A percentile compares a stretch with the other conserved stretches of the same genome.
These are phyloP conservation scores for Patiria pectinifera DNA, from an alignment of 53 echinoderm and acorn worm genomes.

Conservation along the genomic window DNA sequence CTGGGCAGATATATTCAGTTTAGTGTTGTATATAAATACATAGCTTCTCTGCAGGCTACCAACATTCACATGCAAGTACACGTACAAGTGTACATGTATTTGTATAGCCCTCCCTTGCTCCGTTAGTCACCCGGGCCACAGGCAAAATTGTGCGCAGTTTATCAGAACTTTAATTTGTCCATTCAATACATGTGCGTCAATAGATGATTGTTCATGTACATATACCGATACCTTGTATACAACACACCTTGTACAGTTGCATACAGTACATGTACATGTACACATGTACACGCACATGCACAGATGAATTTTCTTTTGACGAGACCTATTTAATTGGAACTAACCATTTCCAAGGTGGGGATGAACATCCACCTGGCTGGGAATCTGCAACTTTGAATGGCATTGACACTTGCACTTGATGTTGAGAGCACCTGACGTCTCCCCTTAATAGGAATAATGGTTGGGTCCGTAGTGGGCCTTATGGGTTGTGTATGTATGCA, in stretches of 20 bases:
- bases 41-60: too few relatives aligned
- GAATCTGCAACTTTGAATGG: not conserved
- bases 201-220: not conserved
- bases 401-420: slow-evolving; percentile 15
- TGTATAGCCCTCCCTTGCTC: not conserved
- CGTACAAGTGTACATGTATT: not conserved
- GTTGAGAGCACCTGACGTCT: not conserved
- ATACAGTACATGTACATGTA: slow-evolving; percentile 1
- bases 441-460: not conserved
- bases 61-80: not conserved
- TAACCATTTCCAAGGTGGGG: slow-evolving; percentile 42
- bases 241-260: too few relatives aligned
- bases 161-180: not conserved
- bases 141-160: not conserved
- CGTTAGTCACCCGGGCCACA: not conserved
- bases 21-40: not conserved
- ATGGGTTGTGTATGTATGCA: not conserved
- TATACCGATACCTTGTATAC: not conserved
- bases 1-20: too few relatives aligned
- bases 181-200: not conserved
- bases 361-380: not conserved
- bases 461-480: not conserved
- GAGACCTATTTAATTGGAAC: slow-evolving; percentile 39
- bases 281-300: not conserved
- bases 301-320: not conserved